phyloP scores from a whole-genome alignment of 2,888 invertebrate genomes.

The Nemapogon koenigi region DNA sequence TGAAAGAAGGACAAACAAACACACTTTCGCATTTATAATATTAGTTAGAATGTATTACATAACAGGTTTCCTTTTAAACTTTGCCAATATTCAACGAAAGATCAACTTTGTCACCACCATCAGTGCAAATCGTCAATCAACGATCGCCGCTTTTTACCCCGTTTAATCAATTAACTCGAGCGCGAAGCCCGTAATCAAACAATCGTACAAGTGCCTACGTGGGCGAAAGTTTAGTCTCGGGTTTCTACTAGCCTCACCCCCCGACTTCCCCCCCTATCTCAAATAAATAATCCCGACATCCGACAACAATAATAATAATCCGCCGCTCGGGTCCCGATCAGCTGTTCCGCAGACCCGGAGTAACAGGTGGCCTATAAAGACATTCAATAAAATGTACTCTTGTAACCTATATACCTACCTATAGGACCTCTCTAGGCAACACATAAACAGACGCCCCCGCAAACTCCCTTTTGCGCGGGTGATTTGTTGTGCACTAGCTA shows the following conservation, averaged over 20 bases:
- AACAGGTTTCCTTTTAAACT: no score
- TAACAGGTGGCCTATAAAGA: constrained; percentile 67
- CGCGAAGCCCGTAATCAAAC: constrained; percentile 31
- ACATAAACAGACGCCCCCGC: constrained; percentile 32
- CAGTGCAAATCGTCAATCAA: no score
- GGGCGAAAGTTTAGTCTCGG: constrained; percentile 36
- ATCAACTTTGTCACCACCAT: no score
- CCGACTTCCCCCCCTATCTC: constrained; percentile 38
- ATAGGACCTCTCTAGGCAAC: constrained; percentile 50
- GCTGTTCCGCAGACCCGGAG: constrained; percentile 58
- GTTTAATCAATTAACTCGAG: no score
- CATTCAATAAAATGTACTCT: constrained; percentile 57
- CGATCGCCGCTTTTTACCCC: no score
- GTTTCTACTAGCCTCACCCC: constrained; percentile 27
- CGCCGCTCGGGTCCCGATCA: constrained; percentile 56
- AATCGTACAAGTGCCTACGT: constrained; percentile 33
- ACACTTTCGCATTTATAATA: no score
- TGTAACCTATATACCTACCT: constrained; percentile 57
- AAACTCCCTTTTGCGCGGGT: constrained; percentile 20
- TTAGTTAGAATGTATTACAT: no score
- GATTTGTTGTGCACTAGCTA: no score
- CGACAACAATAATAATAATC: constrained; percentile 52
- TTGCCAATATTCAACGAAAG: no score
- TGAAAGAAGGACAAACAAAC: no score
- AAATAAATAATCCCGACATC: constrained; percentile 57